These are phyloP conservation scores for Imbricaverruca yamaguchii DNA, from an alignment of 2,888 invertebrate genomes.

Conservation along the genomic window DNA sequence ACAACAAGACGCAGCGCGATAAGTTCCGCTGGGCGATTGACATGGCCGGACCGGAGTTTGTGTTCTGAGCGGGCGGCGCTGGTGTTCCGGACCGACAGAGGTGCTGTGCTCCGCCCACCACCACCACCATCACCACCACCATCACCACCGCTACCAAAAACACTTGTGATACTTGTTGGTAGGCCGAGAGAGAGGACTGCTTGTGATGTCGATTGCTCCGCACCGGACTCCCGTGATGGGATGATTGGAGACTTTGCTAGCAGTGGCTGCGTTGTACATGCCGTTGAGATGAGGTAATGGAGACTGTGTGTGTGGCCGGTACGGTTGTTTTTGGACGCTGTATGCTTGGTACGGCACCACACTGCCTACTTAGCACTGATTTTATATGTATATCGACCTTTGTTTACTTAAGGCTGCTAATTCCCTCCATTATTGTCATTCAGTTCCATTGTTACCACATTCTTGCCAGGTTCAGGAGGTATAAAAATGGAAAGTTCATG, in stretches of 20 bases:
- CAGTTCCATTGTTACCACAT: background rate
- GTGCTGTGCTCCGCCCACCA: no score
- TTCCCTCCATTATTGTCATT: background rate
- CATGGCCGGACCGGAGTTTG: conserved; percentile 86
- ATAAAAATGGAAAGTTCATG: background rate
- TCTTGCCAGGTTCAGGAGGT: conserved; percentile 12
- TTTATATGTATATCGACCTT: background rate
- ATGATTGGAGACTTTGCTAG: background rate
- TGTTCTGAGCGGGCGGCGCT: conserved; percentile 36
- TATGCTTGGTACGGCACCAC: background rate
- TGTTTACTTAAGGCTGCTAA: background rate
- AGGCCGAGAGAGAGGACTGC: no score
- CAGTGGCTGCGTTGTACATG: background rate
- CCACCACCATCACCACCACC: no score
- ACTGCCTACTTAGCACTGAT: background rate
- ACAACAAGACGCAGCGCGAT: conserved; percentile 98
- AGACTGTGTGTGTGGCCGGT: background rate
- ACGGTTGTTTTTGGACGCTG: background rate
- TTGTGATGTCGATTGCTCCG: no score
- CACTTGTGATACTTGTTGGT: no score
- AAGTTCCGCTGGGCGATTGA: conserved; percentile 99
- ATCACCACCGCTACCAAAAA: no score
- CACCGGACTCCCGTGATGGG: background rate
- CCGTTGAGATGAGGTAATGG: background rate
- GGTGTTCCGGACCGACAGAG: background rate